phyloP scores from a whole-genome alignment of 2,888 invertebrate genomes.

The Chalcis sispes region DNA sequence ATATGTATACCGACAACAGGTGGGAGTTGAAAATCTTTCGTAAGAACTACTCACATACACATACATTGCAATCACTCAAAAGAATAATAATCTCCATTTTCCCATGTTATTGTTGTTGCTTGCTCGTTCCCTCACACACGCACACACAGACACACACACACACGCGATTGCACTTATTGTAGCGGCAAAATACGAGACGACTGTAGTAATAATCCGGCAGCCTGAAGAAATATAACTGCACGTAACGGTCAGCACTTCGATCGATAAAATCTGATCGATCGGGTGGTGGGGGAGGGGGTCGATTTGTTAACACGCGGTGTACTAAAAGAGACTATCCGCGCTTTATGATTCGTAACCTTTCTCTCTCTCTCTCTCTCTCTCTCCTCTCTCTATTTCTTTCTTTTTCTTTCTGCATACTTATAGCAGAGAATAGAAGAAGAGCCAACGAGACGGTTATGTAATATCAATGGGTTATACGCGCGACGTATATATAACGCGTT shows the following conservation, averaged over 20 bases:
- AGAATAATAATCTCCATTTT: constrained; percentile 43
- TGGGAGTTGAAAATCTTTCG: constrained; percentile 37
- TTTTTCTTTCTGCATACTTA: not conserved
- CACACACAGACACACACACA: not conserved
- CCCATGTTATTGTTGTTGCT: constrained; percentile 2
- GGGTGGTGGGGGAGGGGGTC: no score
- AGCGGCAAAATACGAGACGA: no score
- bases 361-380: no score
- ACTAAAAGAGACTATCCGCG: no score
- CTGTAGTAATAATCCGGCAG: not conserved
- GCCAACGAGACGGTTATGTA: constrained; percentile 39
- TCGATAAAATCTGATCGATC: constrained; percentile 35
- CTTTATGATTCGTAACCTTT: no score
- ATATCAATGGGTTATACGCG: constrained; percentile 39
- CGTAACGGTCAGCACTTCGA: not conserved
- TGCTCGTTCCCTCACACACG: not conserved
- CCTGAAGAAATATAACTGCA: no score
- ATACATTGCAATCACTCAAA: no score
- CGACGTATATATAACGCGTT: not conserved
- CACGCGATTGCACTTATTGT: constrained; percentile 15
- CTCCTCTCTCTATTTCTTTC: no score
- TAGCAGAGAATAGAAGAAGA: constrained; percentile 7
- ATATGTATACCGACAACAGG: constrained; percentile 13
- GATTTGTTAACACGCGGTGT: constrained; percentile 43
- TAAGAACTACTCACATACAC: constrained; percentile 31